These are phyloP conservation scores for Clarias fuscus DNA, from an alignment of 2,797 vertebrate genomes.

Conservation along the genomic window DNA sequence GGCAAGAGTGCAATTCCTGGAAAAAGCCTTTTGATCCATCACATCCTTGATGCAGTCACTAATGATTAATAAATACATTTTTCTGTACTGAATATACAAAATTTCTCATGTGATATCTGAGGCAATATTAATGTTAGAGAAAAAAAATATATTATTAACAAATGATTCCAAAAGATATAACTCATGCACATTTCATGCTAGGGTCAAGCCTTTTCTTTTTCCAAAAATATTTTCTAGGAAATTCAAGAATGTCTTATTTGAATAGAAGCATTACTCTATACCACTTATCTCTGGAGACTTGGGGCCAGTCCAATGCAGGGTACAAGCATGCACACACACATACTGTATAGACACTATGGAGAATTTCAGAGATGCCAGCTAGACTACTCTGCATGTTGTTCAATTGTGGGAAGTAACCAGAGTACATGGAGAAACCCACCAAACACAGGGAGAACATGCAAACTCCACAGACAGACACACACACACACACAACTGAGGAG, in stretches of 20 bases:
- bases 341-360: no score
- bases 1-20: not conserved
- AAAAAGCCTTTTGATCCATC: not conserved
- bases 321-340: no score
- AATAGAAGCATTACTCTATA: not conserved
- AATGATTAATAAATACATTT: not conserved
- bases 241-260: not conserved
- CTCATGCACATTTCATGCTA: not conserved
- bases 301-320: no score
- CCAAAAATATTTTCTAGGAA: no score
- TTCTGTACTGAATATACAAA: not conserved
- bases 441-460: no score
- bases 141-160: not conserved
- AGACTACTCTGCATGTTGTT: no score
- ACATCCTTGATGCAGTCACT: not conserved
- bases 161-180: not conserved
- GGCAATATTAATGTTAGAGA: not conserved
- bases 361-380: no score
- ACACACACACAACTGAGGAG: no score
- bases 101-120: not conserved
- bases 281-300: no score
- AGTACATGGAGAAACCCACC: no score
- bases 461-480: no score
- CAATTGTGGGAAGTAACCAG: no score
- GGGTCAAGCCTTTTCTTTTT: not conserved